Percentiles rank a stretch among this genome's conserved stretches.
Evolutionary conservation across 1,140 invertebrate species (phyloP).

Genomic region (Cyrtorhinus lividipennis): DNA sequence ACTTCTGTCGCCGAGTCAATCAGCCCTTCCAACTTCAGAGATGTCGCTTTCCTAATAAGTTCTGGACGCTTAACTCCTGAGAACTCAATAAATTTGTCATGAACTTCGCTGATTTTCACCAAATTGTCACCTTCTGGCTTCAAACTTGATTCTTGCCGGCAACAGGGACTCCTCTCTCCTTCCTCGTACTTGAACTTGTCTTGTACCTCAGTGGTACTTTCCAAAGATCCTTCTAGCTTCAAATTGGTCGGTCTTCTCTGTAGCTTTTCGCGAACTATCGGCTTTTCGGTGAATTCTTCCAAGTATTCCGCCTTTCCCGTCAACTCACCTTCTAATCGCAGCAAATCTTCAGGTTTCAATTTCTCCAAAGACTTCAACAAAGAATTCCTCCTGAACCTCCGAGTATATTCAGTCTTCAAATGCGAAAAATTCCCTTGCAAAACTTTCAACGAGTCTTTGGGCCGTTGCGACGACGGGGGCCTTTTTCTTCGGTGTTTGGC

Average conservation of each 20-base stretch:
- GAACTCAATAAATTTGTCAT: slow-evolving; percentile 16
- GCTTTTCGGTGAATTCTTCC: no score
- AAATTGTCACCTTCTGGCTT: slow-evolving; percentile 21
- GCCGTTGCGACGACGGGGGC: slow-evolving; percentile 6
- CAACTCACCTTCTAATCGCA: no score
- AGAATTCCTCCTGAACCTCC: slow-evolving; percentile 17
- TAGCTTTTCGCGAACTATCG: background rate
- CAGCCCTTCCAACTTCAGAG: slow-evolving; percentile 23
- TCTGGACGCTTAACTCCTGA: slow-evolving; percentile 13
- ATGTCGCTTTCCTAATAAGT: slow-evolving; percentile 20
- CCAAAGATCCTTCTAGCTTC: slow-evolving; percentile 10
- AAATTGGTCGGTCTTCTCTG: slow-evolving; percentile 11
- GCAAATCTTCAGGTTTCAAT: slow-evolving; percentile 14
- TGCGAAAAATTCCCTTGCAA: slow-evolving; percentile 18
- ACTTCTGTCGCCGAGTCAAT: slow-evolving; percentile 19
- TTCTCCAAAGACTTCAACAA: slow-evolving; percentile 6
- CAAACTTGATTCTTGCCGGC: slow-evolving; percentile 4
- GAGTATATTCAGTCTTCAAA: slow-evolving; percentile 22
- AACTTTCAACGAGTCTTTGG: slow-evolving; percentile 14
- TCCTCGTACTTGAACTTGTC: slow-evolving; percentile 16
- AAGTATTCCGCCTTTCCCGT: no score
- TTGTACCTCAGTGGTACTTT: slow-evolving; percentile 1
- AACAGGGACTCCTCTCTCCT: background rate
- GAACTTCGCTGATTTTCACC: slow-evolving; percentile 14
- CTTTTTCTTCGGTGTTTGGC: slow-evolving; percentile 15